A percentile compares a stretch with the other conserved stretches of the same genome.
Conservation (phyloP, 1,140 invertebrate species). For the Bombus fervidus region DNA sequence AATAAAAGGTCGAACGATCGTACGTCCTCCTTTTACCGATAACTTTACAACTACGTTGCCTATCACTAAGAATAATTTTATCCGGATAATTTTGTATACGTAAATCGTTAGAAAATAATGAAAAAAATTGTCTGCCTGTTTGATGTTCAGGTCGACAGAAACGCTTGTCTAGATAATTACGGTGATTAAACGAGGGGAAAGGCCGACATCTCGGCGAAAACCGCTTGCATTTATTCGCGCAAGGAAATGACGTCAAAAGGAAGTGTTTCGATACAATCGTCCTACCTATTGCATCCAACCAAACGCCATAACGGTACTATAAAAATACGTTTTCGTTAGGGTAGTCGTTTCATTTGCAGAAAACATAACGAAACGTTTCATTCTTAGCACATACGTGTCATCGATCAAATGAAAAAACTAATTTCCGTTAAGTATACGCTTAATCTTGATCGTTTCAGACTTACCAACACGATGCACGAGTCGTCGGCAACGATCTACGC, state of each 20-base stretch:
- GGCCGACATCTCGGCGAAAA: constrained; percentile 20
- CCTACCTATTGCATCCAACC: background rate
- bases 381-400: background rate
- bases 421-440: background rate
- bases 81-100: too few species aligned
- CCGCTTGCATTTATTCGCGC: background rate
- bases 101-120: too few species aligned
- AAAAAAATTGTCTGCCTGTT: too few species aligned
- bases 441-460: background rate
- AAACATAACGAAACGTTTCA: too few species aligned
- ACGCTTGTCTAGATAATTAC: constrained; percentile 17
- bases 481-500: background rate
- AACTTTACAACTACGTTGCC: too few species aligned
- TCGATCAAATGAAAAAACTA: background rate
- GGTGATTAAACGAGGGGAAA: constrained; percentile 41
- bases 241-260: constrained; percentile 58
- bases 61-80: too few species aligned
- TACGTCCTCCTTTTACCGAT: too few species aligned
- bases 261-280: constrained; percentile 38
- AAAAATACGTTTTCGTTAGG: background rate
- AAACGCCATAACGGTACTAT: background rate
- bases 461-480: constrained; percentile 26
- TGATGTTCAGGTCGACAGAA: background rate
- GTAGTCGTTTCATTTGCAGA: too few species aligned
- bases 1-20: too few species aligned